These are phyloP conservation scores for Pungitius pungitius DNA, from an alignment of 2,113 vertebrate species.

Conservation along the genomic window DNA sequence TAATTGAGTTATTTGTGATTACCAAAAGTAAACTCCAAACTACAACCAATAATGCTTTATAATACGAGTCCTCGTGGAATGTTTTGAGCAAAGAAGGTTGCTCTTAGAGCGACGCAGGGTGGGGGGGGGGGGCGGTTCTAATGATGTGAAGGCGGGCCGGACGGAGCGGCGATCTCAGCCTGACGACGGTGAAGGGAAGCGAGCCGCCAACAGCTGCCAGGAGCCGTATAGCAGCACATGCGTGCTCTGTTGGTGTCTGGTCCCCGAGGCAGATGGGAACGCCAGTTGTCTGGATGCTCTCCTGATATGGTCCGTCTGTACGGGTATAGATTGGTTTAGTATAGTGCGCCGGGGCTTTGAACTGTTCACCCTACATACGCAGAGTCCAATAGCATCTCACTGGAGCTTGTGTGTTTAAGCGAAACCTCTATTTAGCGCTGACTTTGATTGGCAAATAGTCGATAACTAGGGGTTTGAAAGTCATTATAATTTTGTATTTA, in stretches of 20 bases:
- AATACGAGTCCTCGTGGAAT: neutral
- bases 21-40: neutral
- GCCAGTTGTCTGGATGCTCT: constrained; percentile 37
- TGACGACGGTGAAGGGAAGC: constrained; percentile 44
- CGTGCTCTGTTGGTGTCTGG: constrained; percentile 47
- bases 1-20: constrained; percentile 4
- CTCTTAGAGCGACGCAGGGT: neutral
- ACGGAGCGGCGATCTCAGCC: constrained; percentile 25
- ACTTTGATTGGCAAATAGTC: neutral
- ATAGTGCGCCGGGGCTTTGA: neutral
- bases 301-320: constrained; percentile 19
- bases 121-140: neutral
- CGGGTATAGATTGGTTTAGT: constrained; percentile 7
- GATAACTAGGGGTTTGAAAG: neutral
- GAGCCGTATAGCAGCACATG: constrained; percentile 45
- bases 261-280: constrained; percentile 59
- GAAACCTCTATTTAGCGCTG: neutral
- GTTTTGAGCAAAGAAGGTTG: neutral
- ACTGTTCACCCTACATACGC: constrained; percentile 7
- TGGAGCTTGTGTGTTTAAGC: neutral
- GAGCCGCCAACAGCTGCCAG: constrained; percentile 59
- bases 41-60: neutral
- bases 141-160: constrained; percentile 17
- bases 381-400: neutral
- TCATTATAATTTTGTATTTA: neutral